Percentiles rank a stretch among this genome's conserved stretches.
Evolutionary conservation across 2,797 vertebrate species (phyloP).

Genomic region (Cyclura pinguis): DNA sequence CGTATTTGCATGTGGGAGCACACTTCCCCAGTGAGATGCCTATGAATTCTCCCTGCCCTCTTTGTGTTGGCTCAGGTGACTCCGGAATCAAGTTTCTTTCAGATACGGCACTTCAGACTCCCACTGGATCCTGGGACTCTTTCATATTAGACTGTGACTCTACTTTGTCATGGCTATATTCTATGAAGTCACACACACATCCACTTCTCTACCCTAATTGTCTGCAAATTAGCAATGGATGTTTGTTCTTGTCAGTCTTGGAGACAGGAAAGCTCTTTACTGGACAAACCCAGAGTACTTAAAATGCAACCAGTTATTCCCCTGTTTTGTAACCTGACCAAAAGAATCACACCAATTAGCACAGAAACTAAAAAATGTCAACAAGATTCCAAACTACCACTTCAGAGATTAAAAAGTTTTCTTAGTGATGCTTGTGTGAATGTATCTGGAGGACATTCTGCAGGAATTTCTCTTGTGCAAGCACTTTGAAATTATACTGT

Average conservation of each 20-base stretch:
- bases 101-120: too few relatives aligned
- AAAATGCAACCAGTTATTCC: neutral
- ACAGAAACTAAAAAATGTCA: neutral
- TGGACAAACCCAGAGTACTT: neutral
- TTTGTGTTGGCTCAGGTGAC: too few relatives aligned
- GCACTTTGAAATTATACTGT: neutral
- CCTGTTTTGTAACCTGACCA: neutral
- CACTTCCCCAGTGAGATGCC: too few relatives aligned
- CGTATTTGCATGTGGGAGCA: too few relatives aligned
- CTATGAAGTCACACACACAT: neutral
- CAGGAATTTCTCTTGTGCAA: neutral
- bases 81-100: too few relatives aligned
- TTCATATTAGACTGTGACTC: too few relatives aligned
- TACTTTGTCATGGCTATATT: too few relatives aligned
- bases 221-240: neutral
- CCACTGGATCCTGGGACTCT: too few relatives aligned
- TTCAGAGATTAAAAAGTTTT: neutral
- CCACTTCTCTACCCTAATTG: neutral
- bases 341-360: neutral
- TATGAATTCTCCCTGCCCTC: too few relatives aligned
- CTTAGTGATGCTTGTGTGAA: constrained; percentile 4
- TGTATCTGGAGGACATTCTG: neutral
- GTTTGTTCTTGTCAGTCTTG: constrained; percentile 40
- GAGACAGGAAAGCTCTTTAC: constrained; percentile 45
- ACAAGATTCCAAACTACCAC: neutral